These are phyloP conservation scores for Bergia puertoricense DNA, from an alignment of 92 coral and sea anemone genomes.

Conservation along the genomic window DNA sequence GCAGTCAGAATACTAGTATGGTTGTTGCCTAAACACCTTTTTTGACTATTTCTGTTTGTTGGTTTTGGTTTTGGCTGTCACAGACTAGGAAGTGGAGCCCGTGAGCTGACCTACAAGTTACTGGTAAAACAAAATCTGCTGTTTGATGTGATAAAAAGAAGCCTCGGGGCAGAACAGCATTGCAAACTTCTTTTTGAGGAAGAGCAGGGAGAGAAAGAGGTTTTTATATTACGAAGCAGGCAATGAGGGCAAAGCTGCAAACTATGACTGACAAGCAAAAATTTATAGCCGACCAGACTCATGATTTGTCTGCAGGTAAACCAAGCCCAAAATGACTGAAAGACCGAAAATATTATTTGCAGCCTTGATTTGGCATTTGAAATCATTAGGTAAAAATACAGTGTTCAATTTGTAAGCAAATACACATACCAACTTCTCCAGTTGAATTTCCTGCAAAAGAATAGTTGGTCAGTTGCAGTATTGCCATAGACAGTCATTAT, in stretches of 20 bases:
- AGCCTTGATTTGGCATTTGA: background rate
- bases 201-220: background rate
- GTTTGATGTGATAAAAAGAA: background rate
- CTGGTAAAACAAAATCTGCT: background rate
- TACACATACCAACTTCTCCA: slow-evolving; percentile 12
- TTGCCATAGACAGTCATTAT: background rate
- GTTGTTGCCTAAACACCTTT: too few relatives aligned
- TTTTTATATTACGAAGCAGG: background rate
- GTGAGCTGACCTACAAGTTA: too few relatives aligned
- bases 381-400: background rate
- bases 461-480: background rate
- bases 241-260: background rate
- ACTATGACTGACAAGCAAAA: background rate
- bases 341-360: background rate
- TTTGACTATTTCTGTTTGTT: too few relatives aligned
- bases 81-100: too few relatives aligned
- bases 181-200: background rate
- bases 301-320: background rate
- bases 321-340: background rate
- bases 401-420: slow-evolving; percentile 8
- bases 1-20: too few relatives aligned
- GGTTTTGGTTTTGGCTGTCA: too few relatives aligned
- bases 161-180: slow-evolving; percentile 3
- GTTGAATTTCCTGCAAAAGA: slow-evolving; percentile 9
- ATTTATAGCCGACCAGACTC: background rate